Conservation (phyloP, 2,113 vertebrate species). For the Oryctolagus cuniculus region mOryCun1.1 NC_091436.1:163455501-163456000, state of each 20-base stretch:
- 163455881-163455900: not conserved
- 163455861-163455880: not conserved
- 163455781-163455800: conserved; percentile 4
- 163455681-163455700: too few relatives aligned
- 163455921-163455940: conserved; percentile 40
- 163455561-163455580: too few relatives aligned
- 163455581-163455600: too few relatives aligned
- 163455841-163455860: not conserved
- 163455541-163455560: too few relatives aligned
- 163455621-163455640: too few relatives aligned
- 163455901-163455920: conserved; percentile 3
- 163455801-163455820: not conserved
- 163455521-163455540: too few relatives aligned
- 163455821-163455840: not conserved
- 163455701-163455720: too few relatives aligned
- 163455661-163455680: too few relatives aligned
- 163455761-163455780: not conserved
- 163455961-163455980: not conserved
- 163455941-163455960: conserved; percentile 20
- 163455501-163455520: too few relatives aligned
- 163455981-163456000: not conserved
- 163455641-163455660: too few relatives aligned
- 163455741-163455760: not conserved
- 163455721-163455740: too few relatives aligned
- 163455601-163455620: too few relatives aligned